Conservation (phyloP, 2,113 vertebrate species). For the Laterallus jamaicensis region DNA sequence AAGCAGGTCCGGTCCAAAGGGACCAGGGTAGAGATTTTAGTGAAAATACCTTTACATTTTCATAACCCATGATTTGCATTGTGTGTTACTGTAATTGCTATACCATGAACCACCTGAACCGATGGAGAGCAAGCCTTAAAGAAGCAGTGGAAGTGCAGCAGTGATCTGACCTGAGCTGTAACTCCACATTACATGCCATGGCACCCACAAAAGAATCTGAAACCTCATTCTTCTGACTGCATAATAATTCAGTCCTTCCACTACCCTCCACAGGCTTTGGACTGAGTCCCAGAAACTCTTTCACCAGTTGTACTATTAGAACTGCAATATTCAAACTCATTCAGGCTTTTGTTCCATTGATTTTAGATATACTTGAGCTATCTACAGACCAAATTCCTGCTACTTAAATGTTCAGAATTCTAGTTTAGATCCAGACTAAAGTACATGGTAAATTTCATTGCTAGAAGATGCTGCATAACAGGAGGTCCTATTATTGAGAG, state of each 20-base stretch:
- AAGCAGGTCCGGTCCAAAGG: no score
- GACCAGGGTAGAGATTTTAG: no score
- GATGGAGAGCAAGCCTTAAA: no score
- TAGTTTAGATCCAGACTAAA: background rate
- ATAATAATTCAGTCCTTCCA: background rate
- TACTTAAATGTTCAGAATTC: background rate
- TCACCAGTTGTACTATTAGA: background rate
- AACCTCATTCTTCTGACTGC: no score
- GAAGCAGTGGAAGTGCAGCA: no score
- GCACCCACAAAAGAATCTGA: no score
- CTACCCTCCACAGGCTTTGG: background rate
- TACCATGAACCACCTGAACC: no score
- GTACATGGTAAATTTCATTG: background rate
- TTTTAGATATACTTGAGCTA: background rate
- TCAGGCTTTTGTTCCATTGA: background rate
- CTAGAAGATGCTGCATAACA: background rate
- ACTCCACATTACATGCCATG: no score
- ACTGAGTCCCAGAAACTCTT: background rate
- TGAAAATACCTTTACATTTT: no score
- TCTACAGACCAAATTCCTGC: background rate
- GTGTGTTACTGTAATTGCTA: no score
- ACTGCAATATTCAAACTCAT: background rate
- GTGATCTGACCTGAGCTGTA: no score
- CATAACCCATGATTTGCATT: no score
- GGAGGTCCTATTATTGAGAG: background rate